A percentile compares a stretch with the other conserved stretches of the same genome.
phyloP scores from a whole-genome alignment of 2,797 vertebrate species.

The Picus viridis region DNA sequence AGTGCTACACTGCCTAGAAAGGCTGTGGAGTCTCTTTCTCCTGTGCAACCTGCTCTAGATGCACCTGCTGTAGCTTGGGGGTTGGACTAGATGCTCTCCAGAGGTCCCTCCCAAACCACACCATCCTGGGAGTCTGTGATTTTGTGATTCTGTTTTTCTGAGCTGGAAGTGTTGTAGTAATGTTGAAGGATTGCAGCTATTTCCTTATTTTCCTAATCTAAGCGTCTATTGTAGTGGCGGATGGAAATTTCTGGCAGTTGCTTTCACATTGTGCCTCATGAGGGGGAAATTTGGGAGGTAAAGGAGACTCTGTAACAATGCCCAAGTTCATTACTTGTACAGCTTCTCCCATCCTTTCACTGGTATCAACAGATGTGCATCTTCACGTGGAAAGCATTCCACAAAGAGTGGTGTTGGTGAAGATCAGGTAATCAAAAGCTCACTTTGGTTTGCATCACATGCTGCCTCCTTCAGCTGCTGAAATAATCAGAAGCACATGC shows the following conservation, averaged over 20 bases:
- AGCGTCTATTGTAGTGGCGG: neutral
- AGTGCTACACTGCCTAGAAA: too few species aligned
- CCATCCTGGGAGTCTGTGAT: too few species aligned
- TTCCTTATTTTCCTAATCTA: neutral
- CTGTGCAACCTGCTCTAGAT: too few species aligned
- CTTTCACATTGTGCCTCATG: neutral
- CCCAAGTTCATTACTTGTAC: neutral
- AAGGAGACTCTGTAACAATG: neutral
- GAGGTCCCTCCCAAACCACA: too few species aligned
- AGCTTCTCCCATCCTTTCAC: neutral
- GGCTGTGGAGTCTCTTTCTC: too few species aligned
- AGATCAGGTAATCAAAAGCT: slow-evolving; percentile 23
- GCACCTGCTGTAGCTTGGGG: too few species aligned
- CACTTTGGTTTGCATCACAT: fast-evolving
- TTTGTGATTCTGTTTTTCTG: neutral
- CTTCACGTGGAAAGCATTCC: neutral
- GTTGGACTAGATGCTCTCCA: too few species aligned
- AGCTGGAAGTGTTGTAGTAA: neutral
- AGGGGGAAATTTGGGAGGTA: neutral
- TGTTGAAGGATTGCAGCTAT: neutral
- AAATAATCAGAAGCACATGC: slow-evolving; percentile 1
- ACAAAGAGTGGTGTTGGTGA: fast-evolving
- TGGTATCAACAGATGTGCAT: neutral
- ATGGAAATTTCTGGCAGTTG: neutral
- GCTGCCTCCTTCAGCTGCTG: neutral